phyloP scores from a whole-genome alignment of 2,113 vertebrate genomes.

The Xiphophorus maculatus region DNA sequence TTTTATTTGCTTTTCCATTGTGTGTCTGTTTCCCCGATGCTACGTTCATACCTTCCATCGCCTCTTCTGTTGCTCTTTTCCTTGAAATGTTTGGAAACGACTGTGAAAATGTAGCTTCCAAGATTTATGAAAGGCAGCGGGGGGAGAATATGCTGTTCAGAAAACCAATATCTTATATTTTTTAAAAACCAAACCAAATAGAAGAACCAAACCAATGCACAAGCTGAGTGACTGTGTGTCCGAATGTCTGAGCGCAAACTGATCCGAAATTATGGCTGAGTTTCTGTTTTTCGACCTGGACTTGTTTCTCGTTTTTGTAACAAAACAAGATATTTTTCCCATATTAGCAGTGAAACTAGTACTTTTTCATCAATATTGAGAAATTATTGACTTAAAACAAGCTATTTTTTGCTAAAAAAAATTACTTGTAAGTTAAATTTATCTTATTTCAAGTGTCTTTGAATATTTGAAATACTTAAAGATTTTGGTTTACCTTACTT shows the following conservation, averaged over 20 bases:
- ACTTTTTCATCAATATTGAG: no score
- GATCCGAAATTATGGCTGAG: conserved; percentile 36
- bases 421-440: no score
- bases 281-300: conserved; percentile 9
- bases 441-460: no score
- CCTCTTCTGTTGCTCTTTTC: conserved; percentile 57
- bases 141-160: conserved; percentile 47
- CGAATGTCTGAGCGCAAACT: conserved; percentile 50
- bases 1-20: conserved; percentile 71
- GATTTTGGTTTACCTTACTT: no score
- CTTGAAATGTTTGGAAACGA: conserved; percentile 70
- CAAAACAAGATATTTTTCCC: no score
- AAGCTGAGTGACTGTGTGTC: conserved; percentile 42
- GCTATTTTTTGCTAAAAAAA: no score
- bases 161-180: conserved; percentile 69
- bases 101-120: conserved; percentile 83
- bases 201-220: conserved; percentile 78
- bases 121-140: conserved; percentile 8
- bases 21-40: conserved; percentile 67
- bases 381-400: no score
- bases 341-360: no score
- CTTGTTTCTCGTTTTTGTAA: background rate
- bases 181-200: conserved; percentile 78
- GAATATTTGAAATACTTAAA: no score
- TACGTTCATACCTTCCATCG: conserved; percentile 73